Evolutionary conservation across 2,113 vertebrate species (phyloP).

Genomic region (Dermatemys mawii): DNA sequence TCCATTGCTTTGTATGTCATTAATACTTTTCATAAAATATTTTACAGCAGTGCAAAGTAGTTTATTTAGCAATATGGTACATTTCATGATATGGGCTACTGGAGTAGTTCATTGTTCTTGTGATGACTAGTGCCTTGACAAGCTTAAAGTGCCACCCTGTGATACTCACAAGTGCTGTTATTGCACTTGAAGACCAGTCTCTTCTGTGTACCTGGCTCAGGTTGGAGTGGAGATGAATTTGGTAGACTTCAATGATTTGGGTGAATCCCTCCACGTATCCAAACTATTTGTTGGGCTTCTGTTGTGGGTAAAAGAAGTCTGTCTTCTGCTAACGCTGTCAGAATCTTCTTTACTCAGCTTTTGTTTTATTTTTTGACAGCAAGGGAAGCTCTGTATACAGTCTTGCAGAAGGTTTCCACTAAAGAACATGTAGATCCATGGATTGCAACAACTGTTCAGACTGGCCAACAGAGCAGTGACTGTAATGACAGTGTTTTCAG

Average conservation of each 20-base stretch:
- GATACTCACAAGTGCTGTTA: not conserved
- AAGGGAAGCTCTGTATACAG: conserved; percentile 86
- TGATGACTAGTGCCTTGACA: not conserved
- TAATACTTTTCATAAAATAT: conserved; percentile 46
- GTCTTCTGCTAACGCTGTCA: conserved; percentile 88
- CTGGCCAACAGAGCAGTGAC: conserved; percentile 92
- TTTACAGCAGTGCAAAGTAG: not conserved
- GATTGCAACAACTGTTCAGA: conserved; percentile 98
- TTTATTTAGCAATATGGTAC: conserved; percentile 3
- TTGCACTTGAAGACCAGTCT: not conserved
- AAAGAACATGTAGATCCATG: conserved; percentile 99
- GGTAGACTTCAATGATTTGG: conserved; percentile 76
- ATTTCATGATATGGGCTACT: not conserved
- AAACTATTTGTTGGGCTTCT: conserved; percentile 87
- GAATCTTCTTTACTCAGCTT: conserved; percentile 89
- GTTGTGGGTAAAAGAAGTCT: conserved; percentile 87
- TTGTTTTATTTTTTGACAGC: conserved; percentile 78
- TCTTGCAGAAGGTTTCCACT: conserved; percentile 96
- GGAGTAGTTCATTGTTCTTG: not conserved
- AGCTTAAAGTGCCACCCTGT: not conserved
- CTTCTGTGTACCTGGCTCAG: conserved; percentile 48
- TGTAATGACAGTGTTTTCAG: conserved; percentile 89
- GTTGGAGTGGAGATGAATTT: conserved; percentile 80
- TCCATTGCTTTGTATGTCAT: not conserved
- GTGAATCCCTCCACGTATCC: conserved; percentile 83